Evolutionary conservation across 1,140 invertebrate genomes (phyloP), one percentile per base, ranked within the genome.

Genomic region (Zaprionus kolodkinae): DNA sequence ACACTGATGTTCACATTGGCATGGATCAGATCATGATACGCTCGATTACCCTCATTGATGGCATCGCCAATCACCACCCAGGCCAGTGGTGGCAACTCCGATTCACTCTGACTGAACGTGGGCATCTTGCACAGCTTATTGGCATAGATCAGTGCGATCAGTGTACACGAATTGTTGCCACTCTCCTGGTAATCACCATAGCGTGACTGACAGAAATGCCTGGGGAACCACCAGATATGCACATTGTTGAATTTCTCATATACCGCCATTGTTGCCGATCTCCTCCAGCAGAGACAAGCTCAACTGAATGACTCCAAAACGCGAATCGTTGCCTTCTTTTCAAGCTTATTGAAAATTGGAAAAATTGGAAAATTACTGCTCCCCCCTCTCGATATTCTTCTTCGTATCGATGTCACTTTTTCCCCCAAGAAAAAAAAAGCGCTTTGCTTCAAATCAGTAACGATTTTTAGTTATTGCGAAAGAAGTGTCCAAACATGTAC

Each of bases 161-260:
- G 52, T 0, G 81, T 81, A 12, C 81, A 81, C 7, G 79, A 81
- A 48, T 81, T 81, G 15, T 33, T 69, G 12, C 81, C 79, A 10
- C 73, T 74, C 12, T 66, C 30, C 0, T 63, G 60, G 30, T 72
- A 76, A 6, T 74, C 50, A 1, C 79, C 81, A 48, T 50, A 76
- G 5, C 65, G 63, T 10, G 76, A 72, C 30, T 84, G 81, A 48
- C 79, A 69, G 68, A 84, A 81, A 2, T 69, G 45, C 6, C 30
- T 10, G n/a, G 76, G 66, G 10, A 79, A 76, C 81, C 79, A 84
- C 81, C 81, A 84, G 17, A 84, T 63, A 54, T 76, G 70, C 6
- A 84, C 55, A 10, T 76, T 72, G 6, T 60, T 52, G 15, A 63
- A 15, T 13, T 66, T 33, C 30, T 83, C 75, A 21, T 59, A 38